Conservation (phyloP, 1,140 invertebrate species). For the Heterodera carotae region DNA sequence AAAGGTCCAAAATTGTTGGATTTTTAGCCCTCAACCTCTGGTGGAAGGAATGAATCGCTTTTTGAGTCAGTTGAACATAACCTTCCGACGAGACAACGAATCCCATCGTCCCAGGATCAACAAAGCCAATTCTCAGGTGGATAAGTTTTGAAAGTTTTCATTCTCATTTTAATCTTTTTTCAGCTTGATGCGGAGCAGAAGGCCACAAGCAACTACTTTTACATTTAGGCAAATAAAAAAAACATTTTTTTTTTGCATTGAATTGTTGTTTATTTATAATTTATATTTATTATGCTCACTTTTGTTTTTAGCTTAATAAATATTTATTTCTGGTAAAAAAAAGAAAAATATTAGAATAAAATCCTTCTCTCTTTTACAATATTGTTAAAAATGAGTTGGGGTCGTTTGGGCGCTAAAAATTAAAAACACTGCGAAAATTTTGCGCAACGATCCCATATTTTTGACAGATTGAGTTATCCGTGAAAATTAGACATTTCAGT, state of each 20-base stretch:
- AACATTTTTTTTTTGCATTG: neutral
- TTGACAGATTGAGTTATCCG: no score
- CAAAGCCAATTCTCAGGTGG: conserved; percentile 93
- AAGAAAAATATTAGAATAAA: no score
- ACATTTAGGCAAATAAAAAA: neutral
- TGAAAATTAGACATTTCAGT: no score
- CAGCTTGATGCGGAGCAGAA: neutral
- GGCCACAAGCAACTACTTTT: neutral
- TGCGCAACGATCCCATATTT: no score
- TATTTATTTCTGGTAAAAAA: no score
- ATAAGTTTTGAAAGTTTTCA: conserved; percentile 66
- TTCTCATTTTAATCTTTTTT: neutral
- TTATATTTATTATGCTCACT: neutral
- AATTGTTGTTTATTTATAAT: neutral
- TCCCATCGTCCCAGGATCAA: conserved; percentile 98
- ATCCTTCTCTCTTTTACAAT: no score
- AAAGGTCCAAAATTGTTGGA: neutral
- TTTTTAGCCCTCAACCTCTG: conserved; percentile 79
- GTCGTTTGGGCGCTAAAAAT: no score
- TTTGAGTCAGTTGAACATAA: conserved; percentile 92
- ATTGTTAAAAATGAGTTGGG: no score
- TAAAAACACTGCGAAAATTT: no score
- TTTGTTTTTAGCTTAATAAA: no score
- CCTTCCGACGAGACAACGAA: conserved; percentile 96
- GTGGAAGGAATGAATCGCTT: conserved; percentile 98